Percentiles rank a stretch among this genome's conserved stretches.
phyloP scores from a whole-genome alignment of 2,888 invertebrate genomes.

The Brachyptera risi region DNA sequence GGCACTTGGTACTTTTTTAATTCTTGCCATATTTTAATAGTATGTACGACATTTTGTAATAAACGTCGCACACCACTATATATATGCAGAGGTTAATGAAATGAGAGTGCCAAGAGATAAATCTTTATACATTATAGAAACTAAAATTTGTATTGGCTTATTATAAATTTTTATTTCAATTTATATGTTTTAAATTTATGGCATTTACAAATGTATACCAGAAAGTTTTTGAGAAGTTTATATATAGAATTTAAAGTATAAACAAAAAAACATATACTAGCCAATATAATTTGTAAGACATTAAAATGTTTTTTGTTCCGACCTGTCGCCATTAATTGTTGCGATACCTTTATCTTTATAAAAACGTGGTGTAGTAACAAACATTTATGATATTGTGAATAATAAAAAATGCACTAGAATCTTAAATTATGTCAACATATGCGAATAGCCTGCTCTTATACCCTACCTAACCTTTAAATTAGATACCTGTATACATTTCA shows the following conservation, averaged over 20 bases:
- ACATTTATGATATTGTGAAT: constrained; percentile 28
- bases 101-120: no score
- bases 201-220: constrained; percentile 15
- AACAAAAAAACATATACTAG: constrained; percentile 1
- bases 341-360: constrained; percentile 17
- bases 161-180: background rate
- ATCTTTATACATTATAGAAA: no score
- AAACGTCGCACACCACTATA: no score
- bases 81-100: no score
- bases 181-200: constrained; percentile 10
- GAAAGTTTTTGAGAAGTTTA: background rate
- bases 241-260: background rate
- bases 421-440: no score
- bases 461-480: no score
- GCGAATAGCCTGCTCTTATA: no score
- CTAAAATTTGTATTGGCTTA: background rate
- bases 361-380: constrained; percentile 20
- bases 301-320: constrained; percentile 1
- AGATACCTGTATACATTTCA: no score
- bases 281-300: constrained; percentile 16
- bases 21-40: no score
- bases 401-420: constrained; percentile 25
- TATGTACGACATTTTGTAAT: no score
- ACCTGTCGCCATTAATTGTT: constrained; percentile 20
- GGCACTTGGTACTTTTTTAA: no score